Evolutionary conservation across 2,113 vertebrate genomes (phyloP).

Genomic region (Gallinago undulata): DNA sequence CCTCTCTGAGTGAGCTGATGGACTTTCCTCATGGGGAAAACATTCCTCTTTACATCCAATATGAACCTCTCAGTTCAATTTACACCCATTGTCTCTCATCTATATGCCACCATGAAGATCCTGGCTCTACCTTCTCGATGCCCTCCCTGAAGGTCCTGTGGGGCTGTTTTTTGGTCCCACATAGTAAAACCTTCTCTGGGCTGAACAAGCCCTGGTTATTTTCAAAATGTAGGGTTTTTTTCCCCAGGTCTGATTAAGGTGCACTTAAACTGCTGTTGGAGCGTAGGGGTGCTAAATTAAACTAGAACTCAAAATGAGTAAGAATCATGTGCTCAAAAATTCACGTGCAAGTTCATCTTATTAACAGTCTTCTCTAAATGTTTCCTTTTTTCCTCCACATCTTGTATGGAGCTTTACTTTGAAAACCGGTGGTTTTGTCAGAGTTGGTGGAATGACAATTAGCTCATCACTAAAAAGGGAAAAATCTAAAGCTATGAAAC

Average conservation of each 20-base stretch:
- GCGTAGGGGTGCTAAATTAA: neutral
- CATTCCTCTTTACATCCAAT: neutral
- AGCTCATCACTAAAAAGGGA: neutral
- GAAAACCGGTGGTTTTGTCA: neutral
- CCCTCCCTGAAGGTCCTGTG: fast-evolving
- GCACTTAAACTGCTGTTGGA: neutral
- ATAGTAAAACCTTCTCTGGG: neutral
- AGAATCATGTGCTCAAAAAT: neutral
- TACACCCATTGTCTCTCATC: neutral
- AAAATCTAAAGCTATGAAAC: neutral
- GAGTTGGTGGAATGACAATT: slow-evolving; percentile 3
- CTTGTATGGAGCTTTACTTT: neutral
- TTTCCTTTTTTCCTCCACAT: neutral
- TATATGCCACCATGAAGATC: neutral
- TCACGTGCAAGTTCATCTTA: neutral
- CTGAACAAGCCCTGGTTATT: neutral
- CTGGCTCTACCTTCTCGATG: neutral
- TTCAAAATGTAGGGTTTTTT: too few species aligned
- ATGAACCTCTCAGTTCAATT: neutral
- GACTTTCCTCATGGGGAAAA: neutral
- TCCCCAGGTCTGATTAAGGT: neutral
- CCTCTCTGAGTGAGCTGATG: neutral
- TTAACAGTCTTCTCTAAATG: neutral
- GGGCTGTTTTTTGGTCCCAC: neutral
- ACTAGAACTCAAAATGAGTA: neutral